Evolutionary conservation across 1,140 invertebrate genomes (phyloP), one percentile per base, ranked within the genome.

Genomic region (Tetragnatha versicolor): DNA sequence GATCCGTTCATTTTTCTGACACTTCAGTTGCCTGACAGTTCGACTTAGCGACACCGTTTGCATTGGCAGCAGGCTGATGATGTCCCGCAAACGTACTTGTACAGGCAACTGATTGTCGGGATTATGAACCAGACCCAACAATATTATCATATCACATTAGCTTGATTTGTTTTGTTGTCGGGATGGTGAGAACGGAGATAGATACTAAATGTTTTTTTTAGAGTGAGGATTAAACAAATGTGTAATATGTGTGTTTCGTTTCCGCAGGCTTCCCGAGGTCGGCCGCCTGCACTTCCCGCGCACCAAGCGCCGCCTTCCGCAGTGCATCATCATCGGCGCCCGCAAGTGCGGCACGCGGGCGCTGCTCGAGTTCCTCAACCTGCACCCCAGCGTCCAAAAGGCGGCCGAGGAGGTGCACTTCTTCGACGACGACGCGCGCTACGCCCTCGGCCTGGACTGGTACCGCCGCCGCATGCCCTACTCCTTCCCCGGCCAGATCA

Each of bases 391-490:
- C 14, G 83, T 88, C 10, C 83, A 82, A 42, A 86, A 85, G 22
- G 85, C 86, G 25, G 81, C 83, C 1, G 84, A 86, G 53, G 87
- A 85, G 37, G 80, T 87, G 7, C 87, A 88, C 75, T 88, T 88
- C 81, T 88, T 88, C 69, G 87, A 88, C 70, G 83, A 86, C 37
- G 81, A 85, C 35, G 81, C 82, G 5, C 85, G 85, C 53, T 88
- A 86, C 68, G 65, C 76, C 2, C 61, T 83, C 20, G 87, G 87
- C 4, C 82, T 86, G 7, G 85, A 86, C 2, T 88, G 85, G 84
- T 88, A 88, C 82, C 75, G 84, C 55, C 79, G 84, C 17, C 83
- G 86, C 81, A 89, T 89, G 89, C 89, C 89, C 4, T 79, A 83
- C 49, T 87, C 88, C 1, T 82, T 83, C 6, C 75, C 78, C 0